Percentiles rank a stretch among this genome's conserved stretches.
Conservation (phyloP, 1,140 invertebrate species). For the Apis cerana region DNA sequence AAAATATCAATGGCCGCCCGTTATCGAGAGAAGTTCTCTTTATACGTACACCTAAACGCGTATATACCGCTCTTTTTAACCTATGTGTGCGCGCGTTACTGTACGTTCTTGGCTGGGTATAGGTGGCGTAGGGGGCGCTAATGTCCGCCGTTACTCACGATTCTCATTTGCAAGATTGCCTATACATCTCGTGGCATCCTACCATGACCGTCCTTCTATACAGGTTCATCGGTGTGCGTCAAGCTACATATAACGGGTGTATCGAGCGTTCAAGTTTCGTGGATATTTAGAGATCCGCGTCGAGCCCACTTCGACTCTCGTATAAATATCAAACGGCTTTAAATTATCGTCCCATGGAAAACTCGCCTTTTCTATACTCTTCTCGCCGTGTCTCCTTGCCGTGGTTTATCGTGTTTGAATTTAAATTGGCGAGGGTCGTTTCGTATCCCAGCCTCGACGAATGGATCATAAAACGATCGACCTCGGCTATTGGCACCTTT, state of each 20-base stretch:
- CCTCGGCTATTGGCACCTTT: too few relatives aligned
- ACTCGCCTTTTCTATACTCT: too few relatives aligned
- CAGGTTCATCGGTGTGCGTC: slow-evolving; percentile 58
- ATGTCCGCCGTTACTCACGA: slow-evolving; percentile 79
- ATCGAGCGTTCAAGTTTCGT: slow-evolving; percentile 34
- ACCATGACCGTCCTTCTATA: slow-evolving; percentile 75
- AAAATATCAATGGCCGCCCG: slow-evolving; percentile 60
- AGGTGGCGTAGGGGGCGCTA: slow-evolving; percentile 72
- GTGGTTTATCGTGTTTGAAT: neutral
- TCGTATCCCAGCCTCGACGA: neutral
- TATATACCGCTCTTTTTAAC: slow-evolving; percentile 45
- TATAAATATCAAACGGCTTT: neutral
- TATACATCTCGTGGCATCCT: slow-evolving; percentile 78
- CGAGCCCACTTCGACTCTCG: neutral
- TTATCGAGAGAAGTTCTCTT: slow-evolving; percentile 61
- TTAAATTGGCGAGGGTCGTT: neutral
- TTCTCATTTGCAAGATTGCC: slow-evolving; percentile 81
- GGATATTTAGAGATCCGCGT: slow-evolving; percentile 23
- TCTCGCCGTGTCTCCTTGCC: neutral
- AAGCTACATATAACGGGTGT: slow-evolving; percentile 71
- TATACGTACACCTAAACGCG: slow-evolving; percentile 55
- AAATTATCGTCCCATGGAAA: neutral
- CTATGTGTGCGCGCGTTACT: slow-evolving; percentile 35
- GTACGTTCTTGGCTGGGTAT: slow-evolving; percentile 25
- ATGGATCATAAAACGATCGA: too few relatives aligned